A percentile compares a stretch with the other conserved stretches of the same genome.
Conservation (phyloP, 2,797 vertebrate species). For the Scomberomorus guttatus region DNA sequence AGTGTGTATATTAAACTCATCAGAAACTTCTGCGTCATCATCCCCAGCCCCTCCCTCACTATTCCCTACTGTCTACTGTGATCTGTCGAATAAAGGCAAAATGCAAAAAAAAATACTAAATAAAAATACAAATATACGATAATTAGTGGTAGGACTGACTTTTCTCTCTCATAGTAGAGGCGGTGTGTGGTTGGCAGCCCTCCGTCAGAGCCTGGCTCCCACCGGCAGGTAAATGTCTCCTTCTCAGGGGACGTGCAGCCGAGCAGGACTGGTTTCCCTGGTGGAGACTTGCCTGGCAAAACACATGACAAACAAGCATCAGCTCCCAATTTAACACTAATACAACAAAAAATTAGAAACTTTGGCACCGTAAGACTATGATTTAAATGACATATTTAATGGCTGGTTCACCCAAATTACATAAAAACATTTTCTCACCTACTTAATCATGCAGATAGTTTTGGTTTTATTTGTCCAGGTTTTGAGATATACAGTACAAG, state of each 20-base stretch:
- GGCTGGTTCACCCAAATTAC: background rate
- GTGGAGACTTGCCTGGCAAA: constrained; percentile 76
- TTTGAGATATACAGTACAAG: too few species aligned
- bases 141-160: constrained; percentile 75
- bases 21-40: background rate
- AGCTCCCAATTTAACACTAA: constrained; percentile 5
- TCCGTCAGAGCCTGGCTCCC: constrained; percentile 89
- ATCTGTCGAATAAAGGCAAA: background rate
- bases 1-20: constrained; percentile 5
- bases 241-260: constrained; percentile 92
- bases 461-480: too few species aligned
- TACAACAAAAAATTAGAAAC: background rate
- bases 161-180: constrained; percentile 89
- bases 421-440: background rate
- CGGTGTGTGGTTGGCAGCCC: constrained; percentile 88
- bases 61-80: background rate
- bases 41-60: too few species aligned
- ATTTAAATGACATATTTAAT: background rate
- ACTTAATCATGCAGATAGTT: background rate
- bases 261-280: constrained; percentile 87
- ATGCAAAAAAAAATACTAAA: background rate
- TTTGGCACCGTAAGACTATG: background rate
- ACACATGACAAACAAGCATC: constrained; percentile 40
- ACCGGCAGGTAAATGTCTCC: constrained; percentile 95
- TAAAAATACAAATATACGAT: background rate